Evolutionary conservation across 2,797 vertebrate species (phyloP), one percentile per base, ranked within the genome.

Genomic region (Micropoecilia bifurca): DNA sequence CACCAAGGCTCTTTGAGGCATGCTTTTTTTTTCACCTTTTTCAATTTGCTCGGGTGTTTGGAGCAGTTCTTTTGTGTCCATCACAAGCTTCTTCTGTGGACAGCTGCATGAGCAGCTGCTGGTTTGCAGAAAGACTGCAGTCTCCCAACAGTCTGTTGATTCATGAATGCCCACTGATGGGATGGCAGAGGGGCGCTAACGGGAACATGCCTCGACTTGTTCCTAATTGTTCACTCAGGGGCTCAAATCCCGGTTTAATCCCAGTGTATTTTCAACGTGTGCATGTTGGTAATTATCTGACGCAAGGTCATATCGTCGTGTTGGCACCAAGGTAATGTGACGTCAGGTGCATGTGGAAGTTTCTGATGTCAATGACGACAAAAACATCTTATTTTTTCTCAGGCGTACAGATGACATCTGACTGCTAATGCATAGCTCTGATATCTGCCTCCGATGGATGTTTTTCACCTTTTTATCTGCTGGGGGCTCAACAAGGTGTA

Each of bases 21-120:
- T 59, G 55, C 50, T 36, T 50, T 74, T 50, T 74, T 50, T 82
- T 53, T 84, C 82, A 91, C 86, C 87, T 90, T 85, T 87, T 90
- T 83, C 83, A 81, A 90, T 92, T 92, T 88, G 82, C 85, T 82
- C 28, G 86, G 82, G 83, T 71, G 76, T 92, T 92, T 90, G 77
- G 76, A 85, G 80, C 79, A 39, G 80, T 90, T 91, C 83, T 88
- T 86, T 79, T 80, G 82, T 75, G 82, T 92, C 77, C 80, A 69
- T 88, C 89, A 83, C 81, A 77, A 85, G 81, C 84, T 83, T 85
- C 76, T 73, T 87, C 88, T 78, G 41, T 71, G 66, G 88, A 91
- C 92, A 95, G 93, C 93, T 93, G 94, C 91, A 78, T 16, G 48
- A 78, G 91, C 93, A 94, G 92, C 94, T 94, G 93, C 90, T 82